Evolutionary conservation across 2,113 vertebrate genomes (phyloP), one percentile per base, ranked within the genome.

Genomic region (human (Homo sapiens)): DNA sequence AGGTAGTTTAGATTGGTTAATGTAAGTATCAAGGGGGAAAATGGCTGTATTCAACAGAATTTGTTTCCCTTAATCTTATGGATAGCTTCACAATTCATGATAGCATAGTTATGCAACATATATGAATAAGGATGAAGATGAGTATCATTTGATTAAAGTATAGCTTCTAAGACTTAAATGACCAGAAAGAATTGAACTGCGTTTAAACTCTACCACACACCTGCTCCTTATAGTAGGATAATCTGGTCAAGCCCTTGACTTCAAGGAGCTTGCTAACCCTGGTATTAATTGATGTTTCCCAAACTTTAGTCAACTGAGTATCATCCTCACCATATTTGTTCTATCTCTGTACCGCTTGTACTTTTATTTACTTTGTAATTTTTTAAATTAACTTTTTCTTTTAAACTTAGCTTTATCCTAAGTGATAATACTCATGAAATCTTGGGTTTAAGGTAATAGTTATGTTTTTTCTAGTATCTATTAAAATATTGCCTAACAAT

Each of bases 341-440:
- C 75, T 85, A 73, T 84, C 48, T 50, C 22, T 30, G 13, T 68
- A 70, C 8, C 16, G 85, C 61, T 94, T 96, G 38, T 92, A 88
- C 45, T 50, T 94, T 93, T 38, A 87, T 82, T 94, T 92, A 92
- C 61, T 78, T 96, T 76, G 30, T 75, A 86, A 76, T 85, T 96
- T 94, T 89, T 45, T 5, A 18, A 85, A 25, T 68, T 68, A 35
- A 18, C 66, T 73, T 86, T 95, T 84, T 61, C 52, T 93, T 84
- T 95, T 73, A 92, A 82, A 45, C 18, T 75, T 95, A 40, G 70
- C 55, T 93, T 93, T 86, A 75, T 95, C 23, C 25, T 96, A 89
- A 59, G 48, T 96, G 64, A 70, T 68, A 75, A 38, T 94, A 85
- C 22, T n/a, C 32, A 72, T 50, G 78, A 90, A 94, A 66, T 75